Percentiles rank a stretch among this genome's conserved stretches.
These are phyloP conservation scores for Pseudochaenichthys georgianus DNA, from an alignment of 2,797 vertebrate genomes.

Conservation along the genomic window DNA sequence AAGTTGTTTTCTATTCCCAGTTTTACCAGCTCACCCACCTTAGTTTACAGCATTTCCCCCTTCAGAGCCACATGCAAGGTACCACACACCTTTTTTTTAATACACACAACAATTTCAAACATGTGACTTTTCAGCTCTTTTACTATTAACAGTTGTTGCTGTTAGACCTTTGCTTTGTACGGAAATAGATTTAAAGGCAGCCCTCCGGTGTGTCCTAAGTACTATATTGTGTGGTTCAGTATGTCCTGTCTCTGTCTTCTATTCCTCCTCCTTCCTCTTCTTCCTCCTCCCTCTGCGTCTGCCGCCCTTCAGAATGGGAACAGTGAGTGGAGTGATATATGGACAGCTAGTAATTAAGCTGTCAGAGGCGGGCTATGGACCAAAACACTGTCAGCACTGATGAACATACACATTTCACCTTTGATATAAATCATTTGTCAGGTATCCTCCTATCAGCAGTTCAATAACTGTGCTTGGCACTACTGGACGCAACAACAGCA, in stretches of 20 bases:
- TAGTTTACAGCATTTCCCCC: constrained; percentile 45
- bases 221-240: constrained; percentile 31
- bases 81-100: constrained; percentile 29
- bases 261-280: constrained; percentile 29
- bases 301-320: constrained; percentile 41
- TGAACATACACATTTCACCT: constrained; percentile 60
- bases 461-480: constrained; percentile 17
- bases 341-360: constrained; percentile 78
- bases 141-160: constrained; percentile 44
- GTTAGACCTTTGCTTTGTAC: constrained; percentile 48
- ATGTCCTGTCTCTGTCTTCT: constrained; percentile 51
- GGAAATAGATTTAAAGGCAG: constrained; percentile 55
- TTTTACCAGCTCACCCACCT: constrained; percentile 44
- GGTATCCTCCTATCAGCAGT: constrained; percentile 32
- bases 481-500: constrained; percentile 16
- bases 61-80: constrained; percentile 33
- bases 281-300: constrained; percentile 12
- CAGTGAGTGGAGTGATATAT: constrained; percentile 65
- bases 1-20: constrained; percentile 63
- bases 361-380: constrained; percentile 64
- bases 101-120: constrained; percentile 35
- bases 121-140: constrained; percentile 50
- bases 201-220: constrained; percentile 50
- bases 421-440: constrained; percentile 62
- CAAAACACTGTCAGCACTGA: constrained; percentile 60